These are phyloP conservation scores for rabbit (Oryctolagus cuniculus) DNA, from an alignment of 2,113 vertebrate genomes.

Conservation along the genomic window DNA sequence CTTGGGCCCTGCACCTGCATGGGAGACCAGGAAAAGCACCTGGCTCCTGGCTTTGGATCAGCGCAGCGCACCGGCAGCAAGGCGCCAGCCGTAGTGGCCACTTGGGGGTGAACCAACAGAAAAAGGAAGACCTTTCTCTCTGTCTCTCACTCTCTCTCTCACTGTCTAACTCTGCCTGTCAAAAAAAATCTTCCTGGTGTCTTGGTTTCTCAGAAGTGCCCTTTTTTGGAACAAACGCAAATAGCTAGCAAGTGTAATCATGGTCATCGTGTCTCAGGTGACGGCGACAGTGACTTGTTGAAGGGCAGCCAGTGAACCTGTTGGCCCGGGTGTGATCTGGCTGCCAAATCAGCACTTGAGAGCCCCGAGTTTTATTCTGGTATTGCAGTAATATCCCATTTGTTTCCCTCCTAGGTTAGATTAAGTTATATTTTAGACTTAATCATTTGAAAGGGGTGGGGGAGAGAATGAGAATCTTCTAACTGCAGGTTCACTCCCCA, in stretches of 20 bases:
- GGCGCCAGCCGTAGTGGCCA: too few species aligned
- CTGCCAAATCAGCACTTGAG: background rate
- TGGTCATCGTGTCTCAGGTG: background rate
- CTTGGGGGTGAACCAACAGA: too few species aligned
- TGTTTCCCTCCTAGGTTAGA: background rate
- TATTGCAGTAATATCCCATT: background rate
- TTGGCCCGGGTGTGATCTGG: background rate
- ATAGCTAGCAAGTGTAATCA: background rate
- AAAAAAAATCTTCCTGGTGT: background rate
- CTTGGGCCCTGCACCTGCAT: too few species aligned
- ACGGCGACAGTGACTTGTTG: background rate
- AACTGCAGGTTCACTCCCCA: too few species aligned
- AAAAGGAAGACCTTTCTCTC: too few species aligned
- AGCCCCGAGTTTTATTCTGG: background rate
- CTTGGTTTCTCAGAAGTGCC: background rate
- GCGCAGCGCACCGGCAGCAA: too few species aligned
- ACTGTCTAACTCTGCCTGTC: too few species aligned
- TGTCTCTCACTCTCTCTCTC: too few species aligned
- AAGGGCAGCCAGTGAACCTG: background rate
- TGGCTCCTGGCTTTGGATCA: too few species aligned
- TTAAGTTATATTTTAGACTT: background rate
- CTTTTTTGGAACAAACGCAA: conserved; percentile 20
- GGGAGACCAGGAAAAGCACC: too few species aligned
- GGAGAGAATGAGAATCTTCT: too few species aligned
- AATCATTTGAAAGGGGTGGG: too few species aligned